Percentiles rank a stretch among this genome's conserved stretches.
Evolutionary conservation across 2,888 invertebrate species (phyloP).

Genomic region (Calliscelio sp.): DNA sequence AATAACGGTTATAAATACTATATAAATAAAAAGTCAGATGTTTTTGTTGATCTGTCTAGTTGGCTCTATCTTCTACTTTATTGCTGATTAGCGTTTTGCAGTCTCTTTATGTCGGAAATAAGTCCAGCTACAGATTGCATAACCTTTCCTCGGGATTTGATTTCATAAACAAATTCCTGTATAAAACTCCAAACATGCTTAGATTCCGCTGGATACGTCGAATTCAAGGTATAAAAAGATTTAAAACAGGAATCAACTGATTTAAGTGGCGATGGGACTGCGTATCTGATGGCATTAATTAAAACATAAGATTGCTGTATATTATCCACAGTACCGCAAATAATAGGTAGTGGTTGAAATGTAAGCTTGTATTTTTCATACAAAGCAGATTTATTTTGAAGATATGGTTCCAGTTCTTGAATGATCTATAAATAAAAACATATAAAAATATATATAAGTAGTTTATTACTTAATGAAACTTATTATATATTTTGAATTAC

Average conservation of each 20-base stretch:
- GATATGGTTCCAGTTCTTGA: conserved; percentile 31
- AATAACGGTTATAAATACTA: neutral
- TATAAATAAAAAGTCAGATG: too few relatives aligned
- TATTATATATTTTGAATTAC: too few relatives aligned
- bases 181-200: conserved; percentile 53
- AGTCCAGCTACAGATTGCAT: conserved; percentile 6
- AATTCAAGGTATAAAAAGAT: conserved; percentile 42
- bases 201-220: conserved; percentile 52
- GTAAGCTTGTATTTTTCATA: conserved; percentile 15
- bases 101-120: conserved; percentile 18
- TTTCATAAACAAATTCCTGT: conserved; percentile 50
- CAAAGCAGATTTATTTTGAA: conserved; percentile 32
- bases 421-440: conserved; percentile 20
- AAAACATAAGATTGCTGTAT: conserved; percentile 16
- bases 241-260: conserved; percentile 60
- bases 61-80: too few relatives aligned
- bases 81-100: neutral
- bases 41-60: too few relatives aligned
- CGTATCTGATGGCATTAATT: conserved; percentile 28
- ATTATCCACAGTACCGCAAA: conserved; percentile 1
- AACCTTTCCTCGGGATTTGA: conserved; percentile 20
- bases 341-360: conserved; percentile 45
- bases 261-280: conserved; percentile 29
- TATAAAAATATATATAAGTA: neutral
- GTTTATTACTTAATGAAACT: too few relatives aligned